Percentiles rank a stretch among this genome's conserved stretches.
phyloP scores from a whole-genome alignment of 92 coral and sea anemone genomes.

The Porites divaricata region DNA sequence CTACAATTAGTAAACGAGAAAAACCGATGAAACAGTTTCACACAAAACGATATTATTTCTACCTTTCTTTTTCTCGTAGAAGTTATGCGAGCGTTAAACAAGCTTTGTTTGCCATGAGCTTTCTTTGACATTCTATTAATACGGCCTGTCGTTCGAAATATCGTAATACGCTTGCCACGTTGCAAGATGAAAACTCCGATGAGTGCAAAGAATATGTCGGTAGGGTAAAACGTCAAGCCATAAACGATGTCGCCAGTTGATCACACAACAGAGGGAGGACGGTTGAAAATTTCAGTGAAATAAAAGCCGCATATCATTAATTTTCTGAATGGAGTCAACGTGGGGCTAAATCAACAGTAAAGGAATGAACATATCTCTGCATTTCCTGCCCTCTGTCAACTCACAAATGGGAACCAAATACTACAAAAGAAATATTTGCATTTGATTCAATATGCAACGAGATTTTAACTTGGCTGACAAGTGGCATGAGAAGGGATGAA shows the following conservation, averaged over 20 bases:
- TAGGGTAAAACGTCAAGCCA: not conserved
- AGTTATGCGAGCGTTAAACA: conserved; percentile 3
- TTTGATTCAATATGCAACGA: not conserved
- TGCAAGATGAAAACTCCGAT: not conserved
- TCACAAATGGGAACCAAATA: not conserved
- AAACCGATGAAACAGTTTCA: too few relatives aligned
- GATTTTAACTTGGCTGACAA: not conserved
- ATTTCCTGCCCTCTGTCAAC: conserved; percentile 2
- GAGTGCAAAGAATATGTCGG: not conserved
- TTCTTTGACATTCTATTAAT: conserved; percentile 33
- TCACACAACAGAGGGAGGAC: not conserved
- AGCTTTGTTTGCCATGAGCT: conserved; percentile 25
- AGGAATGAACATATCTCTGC: not conserved
- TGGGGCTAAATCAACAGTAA: conserved; percentile 38
- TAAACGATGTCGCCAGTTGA: not conserved
- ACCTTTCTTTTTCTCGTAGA: conserved; percentile 34
- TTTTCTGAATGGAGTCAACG: not conserved
- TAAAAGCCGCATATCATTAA: conserved; percentile 16
- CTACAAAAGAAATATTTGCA: not conserved
- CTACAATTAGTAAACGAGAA: not conserved
- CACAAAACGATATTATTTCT: not conserved
- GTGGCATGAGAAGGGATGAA: too few relatives aligned
- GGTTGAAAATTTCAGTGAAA: conserved; percentile 9
- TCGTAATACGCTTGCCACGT: not conserved
- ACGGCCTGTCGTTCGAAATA: conserved; percentile 2